Conservation (phyloP, 2,888 invertebrate species). For the Cephus runcator region DNA sequence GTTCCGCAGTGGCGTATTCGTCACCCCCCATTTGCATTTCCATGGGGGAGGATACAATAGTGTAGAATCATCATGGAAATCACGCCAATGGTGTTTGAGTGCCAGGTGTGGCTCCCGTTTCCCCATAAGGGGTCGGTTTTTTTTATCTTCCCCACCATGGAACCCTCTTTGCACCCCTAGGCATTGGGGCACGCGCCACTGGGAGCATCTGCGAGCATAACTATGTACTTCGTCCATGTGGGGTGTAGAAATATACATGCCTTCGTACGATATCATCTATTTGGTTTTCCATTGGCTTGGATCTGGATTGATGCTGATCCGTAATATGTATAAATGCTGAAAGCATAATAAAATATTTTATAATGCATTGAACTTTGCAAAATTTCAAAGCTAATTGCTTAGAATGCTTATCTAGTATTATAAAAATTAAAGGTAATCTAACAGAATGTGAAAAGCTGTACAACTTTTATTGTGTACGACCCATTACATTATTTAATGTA, state of each 20-base stretch:
- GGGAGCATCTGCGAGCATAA: constrained; percentile 48
- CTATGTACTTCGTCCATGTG: neutral
- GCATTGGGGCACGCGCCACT: constrained; percentile 50
- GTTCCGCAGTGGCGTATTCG: constrained; percentile 2
- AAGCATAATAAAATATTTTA: neutral
- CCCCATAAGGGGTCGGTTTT: constrained; percentile 29
- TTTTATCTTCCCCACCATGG: constrained; percentile 21
- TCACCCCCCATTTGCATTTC: neutral
- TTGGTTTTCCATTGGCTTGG: neutral
- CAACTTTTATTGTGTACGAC: too few species aligned
- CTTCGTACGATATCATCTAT: neutral
- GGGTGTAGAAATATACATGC: neutral
- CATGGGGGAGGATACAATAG: neutral
- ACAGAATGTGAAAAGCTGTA: neutral
- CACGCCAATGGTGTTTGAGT: constrained; percentile 40
- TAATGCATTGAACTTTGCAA: neutral
- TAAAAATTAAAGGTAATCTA: neutral
- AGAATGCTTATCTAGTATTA: neutral
- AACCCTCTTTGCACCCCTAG: constrained; percentile 21
- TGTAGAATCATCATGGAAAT: constrained; percentile 28
- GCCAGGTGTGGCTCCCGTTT: constrained; percentile 42
- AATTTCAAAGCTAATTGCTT: neutral
- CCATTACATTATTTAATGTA: neutral
- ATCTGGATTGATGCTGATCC: neutral
- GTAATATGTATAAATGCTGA: neutral